Evolutionary conservation across 2,888 invertebrate species (phyloP).

Genomic region (Pardosa pseudoannulata): DNA sequence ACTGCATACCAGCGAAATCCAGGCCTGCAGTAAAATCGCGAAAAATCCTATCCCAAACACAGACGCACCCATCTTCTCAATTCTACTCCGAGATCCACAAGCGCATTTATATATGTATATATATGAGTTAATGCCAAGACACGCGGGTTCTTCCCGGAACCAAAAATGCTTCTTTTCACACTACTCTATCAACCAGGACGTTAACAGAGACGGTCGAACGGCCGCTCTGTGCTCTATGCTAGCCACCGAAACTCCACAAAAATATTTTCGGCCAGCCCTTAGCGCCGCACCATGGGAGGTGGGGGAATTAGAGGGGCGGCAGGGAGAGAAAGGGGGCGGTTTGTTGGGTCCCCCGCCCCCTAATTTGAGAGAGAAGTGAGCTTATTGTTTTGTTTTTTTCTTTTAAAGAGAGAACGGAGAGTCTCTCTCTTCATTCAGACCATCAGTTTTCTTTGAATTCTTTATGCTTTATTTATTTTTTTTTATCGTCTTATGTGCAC

Average conservation of each 20-base stretch:
- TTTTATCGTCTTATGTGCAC: neutral
- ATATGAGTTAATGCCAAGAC: too few relatives aligned
- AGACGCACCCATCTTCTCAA: neutral
- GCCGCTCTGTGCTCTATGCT: neutral
- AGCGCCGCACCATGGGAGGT: constrained; percentile 15
- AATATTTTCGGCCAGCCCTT: neutral
- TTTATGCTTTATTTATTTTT: neutral
- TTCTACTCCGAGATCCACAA: neutral
- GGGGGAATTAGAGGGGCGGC: neutral
- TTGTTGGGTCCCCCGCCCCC: neutral
- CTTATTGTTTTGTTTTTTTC: neutral
- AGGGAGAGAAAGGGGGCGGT: neutral
- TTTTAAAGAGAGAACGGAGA: neutral
- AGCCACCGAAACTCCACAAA: neutral
- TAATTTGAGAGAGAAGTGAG: neutral
- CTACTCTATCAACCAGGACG: neutral
- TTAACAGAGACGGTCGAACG: neutral
- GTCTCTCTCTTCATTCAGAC: neutral
- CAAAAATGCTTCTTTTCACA: too few relatives aligned
- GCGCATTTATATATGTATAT: too few relatives aligned
- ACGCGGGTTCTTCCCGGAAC: too few relatives aligned
- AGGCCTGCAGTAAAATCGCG: neutral
- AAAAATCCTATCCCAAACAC: neutral
- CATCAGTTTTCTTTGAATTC: neutral
- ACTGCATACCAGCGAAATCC: neutral